Percentiles rank a stretch among this genome's conserved stretches.
Evolutionary conservation across 2,888 invertebrate species (phyloP).

Genomic region (Dastarcus helophoroides): DNA sequence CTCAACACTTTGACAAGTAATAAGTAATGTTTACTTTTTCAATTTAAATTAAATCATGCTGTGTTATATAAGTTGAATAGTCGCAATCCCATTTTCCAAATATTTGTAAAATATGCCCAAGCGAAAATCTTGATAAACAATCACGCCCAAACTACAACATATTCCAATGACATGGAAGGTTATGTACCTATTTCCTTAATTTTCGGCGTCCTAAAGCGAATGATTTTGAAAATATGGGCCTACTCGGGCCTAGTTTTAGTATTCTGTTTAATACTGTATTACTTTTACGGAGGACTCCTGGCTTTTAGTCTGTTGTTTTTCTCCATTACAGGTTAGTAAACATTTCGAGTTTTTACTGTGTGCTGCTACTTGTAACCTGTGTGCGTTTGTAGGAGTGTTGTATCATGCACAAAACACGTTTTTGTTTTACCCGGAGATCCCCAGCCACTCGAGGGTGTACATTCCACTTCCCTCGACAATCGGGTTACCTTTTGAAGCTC

Average conservation of each 20-base stretch:
- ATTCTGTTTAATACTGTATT: conserved; percentile 66
- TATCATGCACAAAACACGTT: conserved; percentile 80
- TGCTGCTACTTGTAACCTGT: conserved; percentile 2
- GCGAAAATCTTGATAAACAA: no score
- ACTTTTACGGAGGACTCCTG: conserved; percentile 68
- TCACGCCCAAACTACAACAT: no score
- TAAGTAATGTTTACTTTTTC: no score
- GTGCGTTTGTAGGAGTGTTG: conserved; percentile 51
- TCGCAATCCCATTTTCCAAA: no score
- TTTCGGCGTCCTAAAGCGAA: conserved; percentile 38
- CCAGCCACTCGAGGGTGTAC: conserved; percentile 77
- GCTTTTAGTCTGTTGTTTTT: conserved; percentile 58
- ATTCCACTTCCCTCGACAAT: conserved; percentile 79
- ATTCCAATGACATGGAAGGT: no score
- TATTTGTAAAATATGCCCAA: no score
- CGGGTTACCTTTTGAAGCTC: conserved; percentile 77
- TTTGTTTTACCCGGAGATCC: conserved; percentile 82
- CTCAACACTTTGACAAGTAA: no score
- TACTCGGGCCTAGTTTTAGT: conserved; percentile 63
- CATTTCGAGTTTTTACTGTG: no score
- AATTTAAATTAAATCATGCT: no score
- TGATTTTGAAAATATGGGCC: conserved; percentile 64
- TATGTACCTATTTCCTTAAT: conserved; percentile 34
- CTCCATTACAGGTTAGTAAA: conserved; percentile 56
- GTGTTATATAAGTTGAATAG: no score